A percentile compares a stretch with the other conserved stretches of the same genome.
Conservation (phyloP, 1,140 invertebrate species). For the Drosophila nebulosa region DNA sequence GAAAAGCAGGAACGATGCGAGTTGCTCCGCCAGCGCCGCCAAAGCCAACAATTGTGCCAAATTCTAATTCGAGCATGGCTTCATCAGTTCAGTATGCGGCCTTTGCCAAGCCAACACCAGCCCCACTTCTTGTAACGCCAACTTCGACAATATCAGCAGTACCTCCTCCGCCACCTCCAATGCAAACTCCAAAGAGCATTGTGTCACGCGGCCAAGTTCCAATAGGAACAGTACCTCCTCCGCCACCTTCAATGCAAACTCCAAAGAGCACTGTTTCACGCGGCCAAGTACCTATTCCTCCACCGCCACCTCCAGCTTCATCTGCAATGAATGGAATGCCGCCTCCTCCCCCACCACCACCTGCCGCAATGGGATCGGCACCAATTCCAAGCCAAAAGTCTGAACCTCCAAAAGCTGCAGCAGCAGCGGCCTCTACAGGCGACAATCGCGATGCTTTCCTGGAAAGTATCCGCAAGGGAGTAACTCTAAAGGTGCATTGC, state of each 20-base stretch:
- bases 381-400: constrained; percentile 32
- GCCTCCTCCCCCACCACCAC: constrained; percentile 46
- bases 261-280: neutral
- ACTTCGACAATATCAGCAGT: neutral
- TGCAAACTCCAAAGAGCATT: neutral
- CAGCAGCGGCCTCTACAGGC: constrained; percentile 14
- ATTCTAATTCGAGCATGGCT: neutral
- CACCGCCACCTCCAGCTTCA: constrained; percentile 15
- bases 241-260: neutral
- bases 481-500: constrained; percentile 54
- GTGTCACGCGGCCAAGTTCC: neutral
- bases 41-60: constrained; percentile 50
- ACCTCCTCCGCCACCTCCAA: neutral
- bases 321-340: neutral
- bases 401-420: constrained; percentile 12
- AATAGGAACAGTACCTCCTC: neutral
- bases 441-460: constrained; percentile 62
- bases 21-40: constrained; percentile 53
- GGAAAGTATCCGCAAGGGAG: constrained; percentile 65
- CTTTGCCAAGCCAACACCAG: constrained; percentile 13
- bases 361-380: constrained; percentile 20
- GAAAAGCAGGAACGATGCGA: constrained; percentile 55
- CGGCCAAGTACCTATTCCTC: neutral
- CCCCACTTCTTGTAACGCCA: neutral
- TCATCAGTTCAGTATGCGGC: constrained; percentile 17